phyloP scores from a whole-genome alignment of 1,140 invertebrate species.

The Penaeus indicus region DNA sequence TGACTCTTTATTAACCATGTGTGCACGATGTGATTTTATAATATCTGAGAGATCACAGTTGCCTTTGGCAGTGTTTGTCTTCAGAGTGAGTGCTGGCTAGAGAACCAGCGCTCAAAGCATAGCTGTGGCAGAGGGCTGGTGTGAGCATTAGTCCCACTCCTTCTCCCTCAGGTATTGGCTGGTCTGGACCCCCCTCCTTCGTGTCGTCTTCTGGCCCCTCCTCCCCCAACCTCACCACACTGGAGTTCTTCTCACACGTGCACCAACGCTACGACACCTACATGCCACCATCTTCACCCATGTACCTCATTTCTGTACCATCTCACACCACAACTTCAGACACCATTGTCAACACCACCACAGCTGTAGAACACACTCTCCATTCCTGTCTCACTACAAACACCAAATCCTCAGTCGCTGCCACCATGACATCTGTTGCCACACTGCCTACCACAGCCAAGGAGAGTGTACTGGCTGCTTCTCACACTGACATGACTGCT shows the following conservation, averaged over 20 bases:
- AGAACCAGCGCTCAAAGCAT: not conserved
- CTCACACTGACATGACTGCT: slow-evolving; percentile 55
- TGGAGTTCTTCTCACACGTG: slow-evolving; percentile 65
- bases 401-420: slow-evolving; percentile 17
- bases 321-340: slow-evolving; percentile 19
- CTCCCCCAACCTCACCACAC: slow-evolving; percentile 64
- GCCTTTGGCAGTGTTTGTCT: slow-evolving; percentile 19
- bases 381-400: slow-evolving; percentile 16
- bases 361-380: slow-evolving; percentile 25
- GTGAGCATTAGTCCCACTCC: slow-evolving; percentile 46
- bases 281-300: slow-evolving; percentile 51
- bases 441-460: slow-evolving; percentile 38
- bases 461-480: slow-evolving; percentile 28
- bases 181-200: slow-evolving; percentile 66
- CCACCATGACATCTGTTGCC: slow-evolving; percentile 43
- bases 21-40: slow-evolving; percentile 14
- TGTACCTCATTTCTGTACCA: slow-evolving; percentile 43
- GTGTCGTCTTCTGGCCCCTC: slow-evolving; percentile 66
- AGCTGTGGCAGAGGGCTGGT: slow-evolving; percentile 33
- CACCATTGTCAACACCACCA: slow-evolving; percentile 1
- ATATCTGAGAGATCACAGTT: not conserved
- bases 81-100: slow-evolving; percentile 5
- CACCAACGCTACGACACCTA: slow-evolving; percentile 62
- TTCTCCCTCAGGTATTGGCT: slow-evolving; percentile 64
- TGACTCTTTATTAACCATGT: slow-evolving; percentile 1